These are phyloP conservation scores for Diadumene lineata DNA, from an alignment of 92 coral and sea anemone species.

Conservation along the genomic window DNA sequence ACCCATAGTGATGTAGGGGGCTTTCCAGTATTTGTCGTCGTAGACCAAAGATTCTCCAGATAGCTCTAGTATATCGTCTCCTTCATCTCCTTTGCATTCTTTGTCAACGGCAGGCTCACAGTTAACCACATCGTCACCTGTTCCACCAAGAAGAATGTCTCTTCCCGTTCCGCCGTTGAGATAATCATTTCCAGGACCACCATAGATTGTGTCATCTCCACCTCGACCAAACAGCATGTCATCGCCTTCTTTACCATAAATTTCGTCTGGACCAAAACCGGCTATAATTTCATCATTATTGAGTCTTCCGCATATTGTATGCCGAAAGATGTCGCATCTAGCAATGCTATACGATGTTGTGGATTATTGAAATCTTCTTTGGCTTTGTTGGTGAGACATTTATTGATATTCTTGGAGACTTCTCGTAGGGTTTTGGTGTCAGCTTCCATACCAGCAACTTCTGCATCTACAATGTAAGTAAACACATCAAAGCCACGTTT, in stretches of 20 bases:
- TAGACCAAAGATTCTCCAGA: conserved; percentile 17
- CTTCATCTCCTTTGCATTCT: conserved; percentile 10
- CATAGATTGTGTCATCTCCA: conserved; percentile 27
- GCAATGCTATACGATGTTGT: conserved; percentile 3
- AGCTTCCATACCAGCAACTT: conserved; percentile 11
- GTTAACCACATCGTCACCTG: conserved; percentile 16
- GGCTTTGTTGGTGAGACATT: conserved; percentile 7
- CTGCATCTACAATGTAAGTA: conserved; percentile 24
- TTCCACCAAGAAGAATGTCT: conserved; percentile 22
- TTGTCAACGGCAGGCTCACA: conserved; percentile 17
- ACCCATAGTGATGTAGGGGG: conserved; percentile 8
- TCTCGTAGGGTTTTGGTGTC: background rate
- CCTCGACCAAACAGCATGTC: conserved; percentile 43
- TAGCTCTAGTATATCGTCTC: conserved; percentile 14
- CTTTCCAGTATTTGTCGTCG: background rate
- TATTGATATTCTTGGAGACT: background rate
- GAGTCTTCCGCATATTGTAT: background rate
- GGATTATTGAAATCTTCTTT: conserved; percentile 12
- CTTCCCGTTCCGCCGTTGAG: conserved; percentile 40
- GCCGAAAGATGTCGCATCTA: conserved; percentile 25
- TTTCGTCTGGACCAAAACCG: conserved; percentile 33
- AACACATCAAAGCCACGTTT: conserved; percentile 23
- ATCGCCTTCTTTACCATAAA: conserved; percentile 32
- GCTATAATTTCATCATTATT: conserved; percentile 33
- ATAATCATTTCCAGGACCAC: conserved; percentile 39